Evolutionary conservation across 2,797 vertebrate genomes (phyloP).

Genomic region (Tadarida brasiliensis): DNA sequence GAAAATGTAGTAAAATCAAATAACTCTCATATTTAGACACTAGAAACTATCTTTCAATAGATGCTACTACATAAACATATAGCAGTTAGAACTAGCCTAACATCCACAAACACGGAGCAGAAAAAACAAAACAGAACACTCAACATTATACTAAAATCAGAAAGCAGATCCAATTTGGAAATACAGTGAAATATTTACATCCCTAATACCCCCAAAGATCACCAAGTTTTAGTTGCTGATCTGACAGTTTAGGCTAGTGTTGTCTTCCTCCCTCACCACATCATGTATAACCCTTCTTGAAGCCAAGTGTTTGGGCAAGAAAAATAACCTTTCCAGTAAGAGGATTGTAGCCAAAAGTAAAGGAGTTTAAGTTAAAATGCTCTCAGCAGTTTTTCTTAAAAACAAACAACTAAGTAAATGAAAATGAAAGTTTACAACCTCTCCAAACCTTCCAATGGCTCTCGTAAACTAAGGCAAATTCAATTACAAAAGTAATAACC

Average conservation of each 20-base stretch:
- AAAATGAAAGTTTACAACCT: conserved; percentile 28
- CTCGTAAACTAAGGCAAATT: background rate
- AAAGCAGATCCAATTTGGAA: conserved; percentile 42
- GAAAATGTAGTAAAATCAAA: conserved; percentile 64
- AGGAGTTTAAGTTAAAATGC: conserved; percentile 29
- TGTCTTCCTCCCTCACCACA: background rate
- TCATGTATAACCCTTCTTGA: background rate
- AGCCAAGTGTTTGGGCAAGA: conserved; percentile 23
- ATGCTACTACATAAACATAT: background rate
- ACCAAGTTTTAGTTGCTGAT: conserved; percentile 7
- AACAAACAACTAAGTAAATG: conserved; percentile 19
- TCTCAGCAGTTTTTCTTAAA: conserved; percentile 14
- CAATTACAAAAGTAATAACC: conserved; percentile 26
- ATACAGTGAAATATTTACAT: background rate
- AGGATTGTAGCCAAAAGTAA: background rate
- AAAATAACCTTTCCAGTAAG: conserved; percentile 5
- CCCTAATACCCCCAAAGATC: background rate
- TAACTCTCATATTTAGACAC: background rate
- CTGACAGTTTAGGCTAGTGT: background rate
- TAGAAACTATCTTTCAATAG: conserved; percentile 44
- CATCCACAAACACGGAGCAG: background rate
- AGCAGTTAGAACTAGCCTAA: background rate
- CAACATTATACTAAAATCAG: background rate
- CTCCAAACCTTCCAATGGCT: background rate
- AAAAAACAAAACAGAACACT: background rate